Base-by-base conservation (phyloP, 1,140 invertebrate genomes). In the Zaprionus gabonicus region DNA sequence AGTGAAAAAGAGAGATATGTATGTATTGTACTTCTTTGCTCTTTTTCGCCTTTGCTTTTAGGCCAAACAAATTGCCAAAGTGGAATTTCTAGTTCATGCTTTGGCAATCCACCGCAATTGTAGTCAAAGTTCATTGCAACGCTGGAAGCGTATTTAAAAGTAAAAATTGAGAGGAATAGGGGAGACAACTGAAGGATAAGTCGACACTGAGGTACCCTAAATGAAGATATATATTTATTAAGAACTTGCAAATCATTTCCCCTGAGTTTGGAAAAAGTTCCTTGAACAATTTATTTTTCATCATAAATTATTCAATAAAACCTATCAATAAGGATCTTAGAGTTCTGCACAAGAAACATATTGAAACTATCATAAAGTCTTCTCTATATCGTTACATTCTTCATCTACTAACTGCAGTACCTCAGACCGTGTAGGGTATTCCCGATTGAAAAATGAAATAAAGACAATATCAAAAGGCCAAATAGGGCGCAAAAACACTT, bases 51-150 rank as follows among this genome's bases (percentile, higher is more conserved):
- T 28, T 27, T n/a, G 49, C 27, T 49, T 76, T 71, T 56, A 46
- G 51, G 51, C 51, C 71, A 56, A 41, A 9, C 44, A 70, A 78
- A 72, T 64, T 65, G 60, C 57, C 57, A 78, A 84, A 88, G 84
- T 81, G 81, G 78, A 88, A 88, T 79, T 88, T 87, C 81, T 87
- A 81, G 84, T 84, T 90, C 81, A 75, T 44, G 53, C 68, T 85
- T 76, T 85, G 55, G 72, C 76, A 82, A 79, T 51, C 27, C 56
- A 46, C 51, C 46, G 55, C 70, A 67, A 58, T 67, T 74, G 66
- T 53, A 57, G 85, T 76, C 75, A 87, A 81, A 87, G 84, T 87
- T 87, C 84, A 84, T 41, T 67, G 56, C 68, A 75, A 58, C 36
- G 41, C 68, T 38, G 63, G 20, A 44, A 59, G 68, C 27, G 15